phyloP scores from a whole-genome alignment of 1,140 invertebrate genomes.

The Drosophila novamexicana region DNA sequence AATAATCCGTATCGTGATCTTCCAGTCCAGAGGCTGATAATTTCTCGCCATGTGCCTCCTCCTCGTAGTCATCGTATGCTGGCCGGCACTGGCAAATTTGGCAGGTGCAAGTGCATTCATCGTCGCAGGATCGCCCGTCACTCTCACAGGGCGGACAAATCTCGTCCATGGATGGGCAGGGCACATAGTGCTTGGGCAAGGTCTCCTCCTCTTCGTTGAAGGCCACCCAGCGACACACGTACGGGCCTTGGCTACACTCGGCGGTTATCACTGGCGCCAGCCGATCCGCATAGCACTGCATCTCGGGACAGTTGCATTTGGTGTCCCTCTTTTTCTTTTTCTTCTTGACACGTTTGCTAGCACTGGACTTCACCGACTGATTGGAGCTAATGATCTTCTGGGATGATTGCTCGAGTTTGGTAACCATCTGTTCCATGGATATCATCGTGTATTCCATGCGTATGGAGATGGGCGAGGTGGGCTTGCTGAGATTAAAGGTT shows the following conservation, averaged over 20 bases:
- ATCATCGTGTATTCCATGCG: neutral
- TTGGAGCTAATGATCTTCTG: neutral
- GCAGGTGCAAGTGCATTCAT: conserved; percentile 65
- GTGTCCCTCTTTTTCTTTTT: neutral
- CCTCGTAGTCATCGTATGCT: conserved; percentile 11
- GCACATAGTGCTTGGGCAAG: conserved; percentile 39
- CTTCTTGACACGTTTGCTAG: neutral
- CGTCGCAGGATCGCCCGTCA: conserved; percentile 37
- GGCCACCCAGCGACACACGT: conserved; percentile 65
- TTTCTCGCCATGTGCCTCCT: conserved; percentile 53
- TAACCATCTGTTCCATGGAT: neutral
- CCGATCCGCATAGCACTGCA: conserved; percentile 28
- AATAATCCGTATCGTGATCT: conserved; percentile 64
- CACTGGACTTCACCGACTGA: neutral
- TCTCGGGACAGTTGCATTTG: conserved; percentile 46
- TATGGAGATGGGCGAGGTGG: conserved; percentile 5
- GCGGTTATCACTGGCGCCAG: conserved; percentile 52
- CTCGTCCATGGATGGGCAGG: conserved; percentile 41
- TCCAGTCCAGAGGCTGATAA: conserved; percentile 51
- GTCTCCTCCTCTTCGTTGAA: conserved; percentile 48
- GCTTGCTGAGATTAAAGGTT: neutral
- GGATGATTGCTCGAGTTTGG: neutral
- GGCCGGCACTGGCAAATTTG: conserved; percentile 47
- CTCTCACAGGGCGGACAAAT: conserved; percentile 50
- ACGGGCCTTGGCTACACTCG: conserved; percentile 74